These are phyloP conservation scores for Syndactyla subalaris DNA, from an alignment of 2,797 vertebrate species.

Conservation along the genomic window DNA sequence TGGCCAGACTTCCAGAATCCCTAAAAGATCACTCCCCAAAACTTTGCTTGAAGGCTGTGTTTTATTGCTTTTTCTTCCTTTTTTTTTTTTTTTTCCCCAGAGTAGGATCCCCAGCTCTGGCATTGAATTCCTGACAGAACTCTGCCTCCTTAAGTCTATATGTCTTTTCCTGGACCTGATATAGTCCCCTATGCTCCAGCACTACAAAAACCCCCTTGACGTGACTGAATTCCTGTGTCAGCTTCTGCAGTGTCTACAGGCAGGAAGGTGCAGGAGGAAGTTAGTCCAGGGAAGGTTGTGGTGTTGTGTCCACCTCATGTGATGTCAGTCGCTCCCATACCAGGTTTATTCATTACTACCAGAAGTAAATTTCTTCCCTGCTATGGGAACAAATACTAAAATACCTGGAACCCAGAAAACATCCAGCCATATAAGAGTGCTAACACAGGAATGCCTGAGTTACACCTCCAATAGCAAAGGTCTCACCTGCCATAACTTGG, in stretches of 20 bases:
- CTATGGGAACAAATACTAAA: neutral
- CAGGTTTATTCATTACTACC: neutral
- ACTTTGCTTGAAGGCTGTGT: neutral
- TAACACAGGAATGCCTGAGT: neutral
- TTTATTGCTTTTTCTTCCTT: neutral
- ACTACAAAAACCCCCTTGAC: neutral
- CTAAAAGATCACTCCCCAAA: neutral
- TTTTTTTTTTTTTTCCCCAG: neutral
- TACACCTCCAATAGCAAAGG: neutral
- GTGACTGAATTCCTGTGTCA: neutral
- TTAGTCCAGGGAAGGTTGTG: neutral
- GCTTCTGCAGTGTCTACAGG: neutral
- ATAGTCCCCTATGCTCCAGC: neutral
- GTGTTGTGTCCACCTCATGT: fast-evolving
- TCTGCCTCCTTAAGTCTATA: neutral
- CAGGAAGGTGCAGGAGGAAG: neutral
- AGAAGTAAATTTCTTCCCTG: neutral
- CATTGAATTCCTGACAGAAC: neutral
- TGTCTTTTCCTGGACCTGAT: neutral
- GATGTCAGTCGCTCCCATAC: neutral
- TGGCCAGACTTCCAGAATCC: neutral
- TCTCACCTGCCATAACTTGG: neutral
- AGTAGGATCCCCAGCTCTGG: neutral
- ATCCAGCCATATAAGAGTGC: neutral
- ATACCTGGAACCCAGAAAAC: neutral